Evolutionary conservation across 1,140 invertebrate species (phyloP).

Genomic region (Diachasma alloeum): DNA sequence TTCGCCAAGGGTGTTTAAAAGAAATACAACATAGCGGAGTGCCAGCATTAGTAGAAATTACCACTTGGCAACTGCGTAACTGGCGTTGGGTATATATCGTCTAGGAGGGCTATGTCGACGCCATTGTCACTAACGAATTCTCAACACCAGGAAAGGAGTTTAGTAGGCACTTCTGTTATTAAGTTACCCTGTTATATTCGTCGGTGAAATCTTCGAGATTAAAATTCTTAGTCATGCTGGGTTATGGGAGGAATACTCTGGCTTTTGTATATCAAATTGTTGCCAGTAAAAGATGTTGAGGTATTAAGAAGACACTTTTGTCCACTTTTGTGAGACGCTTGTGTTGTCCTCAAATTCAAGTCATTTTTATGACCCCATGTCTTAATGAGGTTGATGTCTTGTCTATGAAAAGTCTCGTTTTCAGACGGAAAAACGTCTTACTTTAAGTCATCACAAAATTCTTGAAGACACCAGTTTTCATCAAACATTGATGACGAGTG

Average conservation of each 20-base stretch:
- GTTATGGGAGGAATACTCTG: neutral
- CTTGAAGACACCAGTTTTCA: no score
- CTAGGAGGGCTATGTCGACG: neutral
- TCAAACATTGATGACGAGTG: no score
- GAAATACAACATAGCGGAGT: constrained; percentile 37
- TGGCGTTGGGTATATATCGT: constrained; percentile 7
- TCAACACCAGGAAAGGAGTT: constrained; percentile 9
- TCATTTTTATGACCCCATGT: no score
- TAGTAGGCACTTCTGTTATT: constrained; percentile 44
- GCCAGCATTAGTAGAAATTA: constrained; percentile 54
- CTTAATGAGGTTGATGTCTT: no score
- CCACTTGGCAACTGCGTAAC: constrained; percentile 46
- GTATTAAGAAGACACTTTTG: constrained; percentile 26
- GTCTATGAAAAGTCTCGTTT: no score
- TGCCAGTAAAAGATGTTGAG: no score
- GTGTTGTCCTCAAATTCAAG: no score
- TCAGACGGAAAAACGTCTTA: no score
- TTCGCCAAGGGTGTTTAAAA: constrained; percentile 36
- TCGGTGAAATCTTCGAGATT: constrained; percentile 52
- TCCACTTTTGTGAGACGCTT: neutral
- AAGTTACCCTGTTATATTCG: constrained; percentile 50
- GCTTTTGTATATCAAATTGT: no score
- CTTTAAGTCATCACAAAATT: no score
- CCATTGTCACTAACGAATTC: neutral
- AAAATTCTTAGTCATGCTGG: constrained; percentile 27